Evolutionary conservation across 2,113 vertebrate genomes (phyloP), one percentile per base, ranked within the genome.

Genomic region (Taxidea taxus): DNA sequence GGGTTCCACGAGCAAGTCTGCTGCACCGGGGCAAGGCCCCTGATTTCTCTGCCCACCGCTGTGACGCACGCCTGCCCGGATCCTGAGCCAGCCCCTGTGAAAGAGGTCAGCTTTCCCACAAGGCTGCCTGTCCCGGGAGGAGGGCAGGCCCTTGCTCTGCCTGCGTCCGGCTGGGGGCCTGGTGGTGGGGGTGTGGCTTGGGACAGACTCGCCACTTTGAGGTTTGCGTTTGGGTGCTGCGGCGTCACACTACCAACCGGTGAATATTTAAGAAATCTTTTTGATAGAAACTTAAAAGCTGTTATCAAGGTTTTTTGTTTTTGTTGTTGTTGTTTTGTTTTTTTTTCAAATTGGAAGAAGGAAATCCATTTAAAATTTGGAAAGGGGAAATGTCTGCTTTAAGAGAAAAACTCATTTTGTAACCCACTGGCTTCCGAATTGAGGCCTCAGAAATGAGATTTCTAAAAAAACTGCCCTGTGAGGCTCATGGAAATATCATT

Each of bases 361-460:
- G 18, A 94, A 85, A 84, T 42, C 29, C 9, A 6, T 84, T 96
- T 90, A 85, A 51, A 90, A 78, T 56, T 83, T 23, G 70, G 68
- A 90, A 90, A 91, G 31, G 62, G 31, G 21, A 72, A 90, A 58
- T 62, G 10, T 39, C 60, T 92, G 80, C 39, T 42, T 94, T 92
- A 66, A 66, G 86, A 85, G n/a, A 85, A 94, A 64, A 34, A 23
- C 56, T 75, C 51, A 78, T 62, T 64, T n/a, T 85, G 21, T 83
- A 83, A 58, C 8, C 49, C 15, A 64, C 21, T 20, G 39, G 39
- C 11, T 95, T 64, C 56, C 77, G 37, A 94, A 39, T 83, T 21
- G 70, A 82, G 72, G 12, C 18, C 42, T 93, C 4, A 18, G 89
- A 83, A 83, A 84, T 51, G 62, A 87, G 31, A 34, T 4, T 54